Base-by-base conservation (phyloP, 2,113 vertebrate genomes). In the Phrynosoma platyrhinos region DNA sequence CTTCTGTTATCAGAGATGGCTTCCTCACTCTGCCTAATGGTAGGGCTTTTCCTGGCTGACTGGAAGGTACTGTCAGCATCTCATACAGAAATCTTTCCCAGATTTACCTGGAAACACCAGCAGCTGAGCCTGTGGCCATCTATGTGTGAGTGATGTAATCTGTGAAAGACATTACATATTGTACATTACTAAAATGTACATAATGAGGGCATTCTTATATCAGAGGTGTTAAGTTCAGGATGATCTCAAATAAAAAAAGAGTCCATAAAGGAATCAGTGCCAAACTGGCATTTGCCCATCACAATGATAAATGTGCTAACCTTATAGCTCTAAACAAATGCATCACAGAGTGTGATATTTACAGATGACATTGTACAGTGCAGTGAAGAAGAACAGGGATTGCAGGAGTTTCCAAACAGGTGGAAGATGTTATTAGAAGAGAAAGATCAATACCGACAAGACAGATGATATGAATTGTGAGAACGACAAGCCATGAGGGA, bases 341-440 rank as follows among this genome's bases (percentile, higher is more conserved):
- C 58, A 83, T 69, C 72, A 88, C n/a, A 83, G 79, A 68, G 23
- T 53, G 27, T 76, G 80, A 83, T 83, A 83, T 77, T 82, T 76
- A 68, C 72, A 53, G 42, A 88, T 83, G 74, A 36, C 58, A 83
- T 83, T 82, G 58, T 52, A 64, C 23, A 66, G 52, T 82, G n/a
- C 58, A 53, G 42, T 68, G 62, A 77, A 77, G 86, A 76, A 40
- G 82, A 75, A 83, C 40, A 36, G 74, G 23, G 76, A 77, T 69
- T 83, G 21, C 58, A 88, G 58, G 76, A 79, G n/a, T 64, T 79
- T 71, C 76, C 23, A 14, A 36, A 47, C 77, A 71, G 64, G 85
- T 52, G n/a, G 72, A 83, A 88, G 21, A 66, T 36, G 74, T 77
- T 77, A 83, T 83, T 83, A 68, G 47, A 53, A 53, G 14, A 77